Conservation (phyloP, 2,113 vertebrate species). For the Aplodontia rufa region DNA sequence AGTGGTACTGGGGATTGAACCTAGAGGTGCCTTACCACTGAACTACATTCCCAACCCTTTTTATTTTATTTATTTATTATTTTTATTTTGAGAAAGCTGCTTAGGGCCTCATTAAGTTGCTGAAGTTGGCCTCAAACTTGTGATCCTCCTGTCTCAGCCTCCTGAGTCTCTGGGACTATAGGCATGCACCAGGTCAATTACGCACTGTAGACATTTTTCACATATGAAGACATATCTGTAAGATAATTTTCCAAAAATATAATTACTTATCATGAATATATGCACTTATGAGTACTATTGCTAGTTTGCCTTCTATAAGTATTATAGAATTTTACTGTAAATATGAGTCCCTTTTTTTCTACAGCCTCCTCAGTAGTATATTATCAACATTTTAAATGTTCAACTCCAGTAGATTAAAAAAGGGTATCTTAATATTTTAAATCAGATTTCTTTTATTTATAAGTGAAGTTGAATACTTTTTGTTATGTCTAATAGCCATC, state of each 20-base stretch:
- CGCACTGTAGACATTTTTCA: not conserved
- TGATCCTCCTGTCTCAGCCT: no score
- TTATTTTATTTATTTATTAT: no score
- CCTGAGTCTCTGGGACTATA: no score
- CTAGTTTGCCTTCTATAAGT: not conserved
- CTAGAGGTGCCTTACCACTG: no score
- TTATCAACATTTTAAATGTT: not conserved
- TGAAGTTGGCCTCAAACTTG: no score
- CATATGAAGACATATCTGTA: not conserved
- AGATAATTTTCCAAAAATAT: not conserved
- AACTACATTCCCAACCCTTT: no score
- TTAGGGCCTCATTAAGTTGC: no score
- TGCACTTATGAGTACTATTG: not conserved
- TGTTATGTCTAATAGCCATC: not conserved
- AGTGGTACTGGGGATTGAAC: no score
- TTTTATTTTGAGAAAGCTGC: no score
- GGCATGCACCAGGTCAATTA: no score
- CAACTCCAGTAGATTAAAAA: not conserved
- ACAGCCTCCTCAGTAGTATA: not conserved
- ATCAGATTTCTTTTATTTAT: slow-evolving; percentile 4
- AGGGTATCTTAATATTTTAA: not conserved
- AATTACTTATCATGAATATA: not conserved
- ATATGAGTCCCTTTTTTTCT: not conserved
- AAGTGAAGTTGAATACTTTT: not conserved
- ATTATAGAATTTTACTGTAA: not conserved